Evolutionary conservation across 2,888 invertebrate genomes (phyloP).

Genomic region (Drosophila peninsularis): DNA sequence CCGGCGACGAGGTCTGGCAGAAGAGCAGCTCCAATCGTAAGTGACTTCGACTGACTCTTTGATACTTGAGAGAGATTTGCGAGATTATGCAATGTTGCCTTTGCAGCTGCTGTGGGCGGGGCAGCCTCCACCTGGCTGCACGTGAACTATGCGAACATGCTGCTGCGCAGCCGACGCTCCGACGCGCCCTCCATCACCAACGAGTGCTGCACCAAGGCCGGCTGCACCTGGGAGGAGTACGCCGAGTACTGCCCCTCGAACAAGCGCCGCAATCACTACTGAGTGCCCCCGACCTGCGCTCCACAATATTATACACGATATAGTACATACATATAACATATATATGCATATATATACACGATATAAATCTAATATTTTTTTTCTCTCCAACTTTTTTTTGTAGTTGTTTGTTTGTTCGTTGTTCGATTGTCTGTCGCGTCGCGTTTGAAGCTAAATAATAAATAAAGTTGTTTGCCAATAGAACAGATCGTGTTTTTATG

Average conservation of each 20-base stretch:
- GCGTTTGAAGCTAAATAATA: conserved; percentile 39
- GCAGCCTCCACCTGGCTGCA: conserved; percentile 83
- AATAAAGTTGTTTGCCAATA: conserved; percentile 40
- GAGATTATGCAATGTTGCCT: not conserved
- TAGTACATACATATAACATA: not conserved
- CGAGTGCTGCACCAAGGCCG: conserved; percentile 87
- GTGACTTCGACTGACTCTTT: conserved; percentile 7
- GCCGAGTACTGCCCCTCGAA: conserved; percentile 88
- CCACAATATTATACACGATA: conserved; percentile 3
- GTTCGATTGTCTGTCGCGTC: conserved; percentile 29
- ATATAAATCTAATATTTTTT: conserved; percentile 15
- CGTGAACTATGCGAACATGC: conserved; percentile 80
- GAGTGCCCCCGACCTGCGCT: conserved; percentile 1
- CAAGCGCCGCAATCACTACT: conserved; percentile 84
- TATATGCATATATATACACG: not conserved
- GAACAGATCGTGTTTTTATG: not conserved
- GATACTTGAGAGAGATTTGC: not conserved
- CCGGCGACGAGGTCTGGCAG: conserved; percentile 45
- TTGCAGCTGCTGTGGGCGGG: conserved; percentile 8
- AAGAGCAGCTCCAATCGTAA: conserved; percentile 59
- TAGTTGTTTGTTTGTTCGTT: conserved; percentile 14
- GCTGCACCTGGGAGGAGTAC: conserved; percentile 88
- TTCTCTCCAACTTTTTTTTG: not conserved
- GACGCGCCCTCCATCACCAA: conserved; percentile 85
- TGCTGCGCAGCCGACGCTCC: conserved; percentile 78